A percentile compares a stretch with the other conserved stretches of the same genome.
Evolutionary conservation across 2,888 invertebrate species (phyloP).

Genomic region (Ochropleura plecta): DNA sequence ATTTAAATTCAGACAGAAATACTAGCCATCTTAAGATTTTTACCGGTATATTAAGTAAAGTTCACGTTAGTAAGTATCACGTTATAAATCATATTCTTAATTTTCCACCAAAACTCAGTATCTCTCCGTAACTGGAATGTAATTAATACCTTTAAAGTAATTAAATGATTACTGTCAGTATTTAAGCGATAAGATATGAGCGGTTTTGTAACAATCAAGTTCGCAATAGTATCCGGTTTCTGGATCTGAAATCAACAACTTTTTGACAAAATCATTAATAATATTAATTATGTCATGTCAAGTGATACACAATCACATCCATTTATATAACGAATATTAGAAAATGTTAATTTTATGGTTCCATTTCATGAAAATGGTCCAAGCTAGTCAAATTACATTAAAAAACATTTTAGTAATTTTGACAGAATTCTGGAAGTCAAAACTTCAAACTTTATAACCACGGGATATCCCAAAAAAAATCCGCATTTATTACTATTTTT

Average conservation of each 20-base stretch:
- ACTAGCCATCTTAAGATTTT: not conserved
- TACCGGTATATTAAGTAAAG: not conserved
- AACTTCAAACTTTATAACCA: too few relatives aligned
- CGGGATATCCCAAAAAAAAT: too few relatives aligned
- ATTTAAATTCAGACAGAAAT: too few relatives aligned
- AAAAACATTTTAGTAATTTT: too few relatives aligned
- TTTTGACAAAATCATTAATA: not conserved
- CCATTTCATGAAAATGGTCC: too few relatives aligned
- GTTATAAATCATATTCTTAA: slow-evolving; percentile 34
- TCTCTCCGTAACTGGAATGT: slow-evolving; percentile 44
- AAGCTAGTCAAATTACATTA: too few relatives aligned
- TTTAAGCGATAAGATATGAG: slow-evolving; percentile 32
- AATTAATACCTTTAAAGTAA: slow-evolving; percentile 64
- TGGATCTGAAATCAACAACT: not conserved
- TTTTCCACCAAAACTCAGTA: slow-evolving; percentile 24
- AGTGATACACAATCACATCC: not conserved
- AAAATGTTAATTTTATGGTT: not conserved
- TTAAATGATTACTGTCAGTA: slow-evolving; percentile 42
- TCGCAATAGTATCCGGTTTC: not conserved
- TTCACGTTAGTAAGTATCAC: not conserved
- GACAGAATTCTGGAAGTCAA: too few relatives aligned
- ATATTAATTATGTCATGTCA: too few relatives aligned
- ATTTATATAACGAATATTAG: not conserved
- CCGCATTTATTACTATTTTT: too few relatives aligned
- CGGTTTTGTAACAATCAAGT: not conserved